These are phyloP conservation scores for Dynastes grantii DNA, from an alignment of 2,888 invertebrate species.

Conservation along the genomic window DNA sequence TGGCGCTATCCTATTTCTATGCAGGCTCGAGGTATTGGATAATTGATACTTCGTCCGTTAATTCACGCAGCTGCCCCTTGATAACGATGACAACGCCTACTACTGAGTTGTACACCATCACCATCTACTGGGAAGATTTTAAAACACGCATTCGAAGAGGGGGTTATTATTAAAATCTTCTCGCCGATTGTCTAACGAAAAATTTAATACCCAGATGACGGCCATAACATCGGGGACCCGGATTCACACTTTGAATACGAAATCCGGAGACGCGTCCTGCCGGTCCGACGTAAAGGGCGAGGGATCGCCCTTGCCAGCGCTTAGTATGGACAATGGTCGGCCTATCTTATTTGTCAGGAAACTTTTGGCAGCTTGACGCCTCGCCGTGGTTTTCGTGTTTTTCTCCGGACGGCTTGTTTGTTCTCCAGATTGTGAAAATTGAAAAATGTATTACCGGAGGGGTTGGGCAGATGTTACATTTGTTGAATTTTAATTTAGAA, in stretches of 20 bases:
- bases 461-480: conserved; percentile 43
- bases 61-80: conserved; percentile 57
- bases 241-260: conserved; percentile 63
- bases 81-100: conserved; percentile 59
- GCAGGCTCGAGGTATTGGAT: conserved; percentile 62
- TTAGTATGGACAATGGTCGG: conserved; percentile 63
- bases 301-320: conserved; percentile 49
- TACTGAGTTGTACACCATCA: conserved; percentile 46
- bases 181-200: conserved; percentile 56
- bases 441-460: conserved; percentile 50
- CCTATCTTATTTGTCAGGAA: conserved; percentile 67
- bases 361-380: conserved; percentile 69
- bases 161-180: conserved; percentile 62
- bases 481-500: conserved; percentile 49
- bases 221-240: conserved; percentile 60
- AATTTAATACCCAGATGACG: conserved; percentile 64
- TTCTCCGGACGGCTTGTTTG: conserved; percentile 51
- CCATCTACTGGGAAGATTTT: conserved; percentile 58
- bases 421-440: conserved; percentile 50
- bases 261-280: conserved; percentile 57
- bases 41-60: conserved; percentile 68
- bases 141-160: conserved; percentile 59
- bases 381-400: conserved; percentile 60
- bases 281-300: conserved; percentile 53
- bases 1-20: conserved; percentile 24